A percentile compares a stretch with the other conserved stretches of the same genome.
Evolutionary conservation across 2,888 invertebrate species (phyloP).

Genomic region (Lochmaea capreae): DNA sequence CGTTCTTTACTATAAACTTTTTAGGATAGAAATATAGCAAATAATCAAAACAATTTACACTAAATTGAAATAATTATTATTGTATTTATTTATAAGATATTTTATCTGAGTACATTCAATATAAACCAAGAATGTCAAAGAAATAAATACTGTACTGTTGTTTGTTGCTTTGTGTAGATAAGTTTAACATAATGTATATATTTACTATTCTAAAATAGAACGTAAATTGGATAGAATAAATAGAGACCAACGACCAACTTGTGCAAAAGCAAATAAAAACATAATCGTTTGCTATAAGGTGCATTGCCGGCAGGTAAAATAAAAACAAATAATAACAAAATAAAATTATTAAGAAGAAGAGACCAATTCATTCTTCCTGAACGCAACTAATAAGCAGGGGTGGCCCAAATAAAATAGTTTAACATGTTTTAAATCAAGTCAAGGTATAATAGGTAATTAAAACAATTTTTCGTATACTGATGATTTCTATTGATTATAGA

Average conservation of each 20-base stretch:
- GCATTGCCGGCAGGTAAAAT: constrained; percentile 31
- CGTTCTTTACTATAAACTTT: too few relatives aligned
- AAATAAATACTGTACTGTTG: neutral
- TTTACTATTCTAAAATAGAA: constrained; percentile 4
- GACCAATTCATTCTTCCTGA: constrained; percentile 46
- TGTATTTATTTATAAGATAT: too few relatives aligned
- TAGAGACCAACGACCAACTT: constrained; percentile 18
- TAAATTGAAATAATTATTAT: too few relatives aligned
- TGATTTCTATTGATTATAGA: too few relatives aligned
- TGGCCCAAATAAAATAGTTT: neutral
- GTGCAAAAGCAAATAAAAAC: constrained; percentile 34
- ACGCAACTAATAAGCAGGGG: constrained; percentile 14
- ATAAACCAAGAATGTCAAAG: neutral
- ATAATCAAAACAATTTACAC: too few relatives aligned
- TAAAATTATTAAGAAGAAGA: constrained; percentile 32
- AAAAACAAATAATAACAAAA: constrained; percentile 34
- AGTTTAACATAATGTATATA: neutral
- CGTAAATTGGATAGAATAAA: constrained; percentile 8
- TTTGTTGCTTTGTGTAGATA: constrained; percentile 4
- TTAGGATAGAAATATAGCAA: too few relatives aligned
- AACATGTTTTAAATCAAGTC: too few relatives aligned
- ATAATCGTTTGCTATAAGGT: constrained; percentile 30
- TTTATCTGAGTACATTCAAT: too few relatives aligned
- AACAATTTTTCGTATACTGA: too few relatives aligned
- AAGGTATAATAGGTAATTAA: too few relatives aligned